These are phyloP conservation scores for Melopsittacus undulatus DNA, from an alignment of 2,797 vertebrate species.

Conservation along the genomic window DNA sequence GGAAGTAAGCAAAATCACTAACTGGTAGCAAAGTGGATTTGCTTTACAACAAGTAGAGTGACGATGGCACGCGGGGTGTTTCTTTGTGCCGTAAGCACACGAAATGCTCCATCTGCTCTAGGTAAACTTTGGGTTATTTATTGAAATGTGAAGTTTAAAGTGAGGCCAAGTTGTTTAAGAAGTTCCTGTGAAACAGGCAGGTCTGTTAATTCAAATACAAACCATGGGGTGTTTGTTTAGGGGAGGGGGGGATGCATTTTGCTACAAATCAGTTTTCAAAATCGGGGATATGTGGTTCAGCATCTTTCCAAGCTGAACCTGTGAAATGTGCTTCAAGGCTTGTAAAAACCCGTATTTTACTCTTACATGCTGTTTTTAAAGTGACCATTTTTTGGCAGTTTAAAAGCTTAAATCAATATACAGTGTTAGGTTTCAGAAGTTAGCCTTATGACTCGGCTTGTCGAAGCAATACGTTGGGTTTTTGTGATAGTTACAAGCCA, in stretches of 20 bases:
- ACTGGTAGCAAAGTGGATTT: conserved; percentile 28
- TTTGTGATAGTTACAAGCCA: conserved; percentile 62
- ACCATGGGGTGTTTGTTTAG: neutral
- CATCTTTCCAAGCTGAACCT: conserved; percentile 57
- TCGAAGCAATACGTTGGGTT: conserved; percentile 67
- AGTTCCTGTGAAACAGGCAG: conserved; percentile 66
- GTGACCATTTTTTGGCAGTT: neutral
- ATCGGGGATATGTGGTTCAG: conserved; percentile 38
- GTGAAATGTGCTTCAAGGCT: conserved; percentile 50
- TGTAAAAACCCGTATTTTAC: conserved; percentile 48
- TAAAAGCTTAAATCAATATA: neutral
- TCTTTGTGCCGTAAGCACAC: conserved; percentile 33
- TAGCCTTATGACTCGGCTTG: conserved; percentile 69
- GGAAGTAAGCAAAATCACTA: neutral
- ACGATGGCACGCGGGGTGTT: conserved; percentile 4
- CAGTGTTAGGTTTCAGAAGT: neutral
- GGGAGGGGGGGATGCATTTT: conserved; percentile 27
- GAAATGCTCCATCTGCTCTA: neutral
- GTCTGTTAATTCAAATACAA: conserved; percentile 51
- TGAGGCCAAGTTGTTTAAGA: conserved; percentile 54
- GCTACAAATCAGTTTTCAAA: conserved; percentile 36
- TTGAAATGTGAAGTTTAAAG: conserved; percentile 67
- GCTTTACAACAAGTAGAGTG: conserved; percentile 48
- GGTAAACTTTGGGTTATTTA: conserved; percentile 64
- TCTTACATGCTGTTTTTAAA: conserved; percentile 68